These are phyloP conservation scores for Buteo buteo DNA, from an alignment of 2,113 vertebrate genomes.

Conservation along the genomic window DNA sequence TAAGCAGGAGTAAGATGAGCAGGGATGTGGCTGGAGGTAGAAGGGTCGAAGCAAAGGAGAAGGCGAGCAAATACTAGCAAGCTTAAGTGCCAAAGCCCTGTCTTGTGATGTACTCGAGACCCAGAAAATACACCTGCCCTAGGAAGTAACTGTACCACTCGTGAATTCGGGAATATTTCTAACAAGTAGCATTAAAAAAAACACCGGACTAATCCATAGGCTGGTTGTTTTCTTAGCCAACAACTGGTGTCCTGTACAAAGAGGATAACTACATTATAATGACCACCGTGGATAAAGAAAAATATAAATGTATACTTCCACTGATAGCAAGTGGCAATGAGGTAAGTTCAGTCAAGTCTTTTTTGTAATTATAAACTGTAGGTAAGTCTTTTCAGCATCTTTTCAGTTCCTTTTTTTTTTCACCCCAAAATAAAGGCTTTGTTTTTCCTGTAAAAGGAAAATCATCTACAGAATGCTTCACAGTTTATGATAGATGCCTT, in stretches of 20 bases:
- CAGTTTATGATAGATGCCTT: background rate
- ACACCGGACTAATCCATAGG: background rate
- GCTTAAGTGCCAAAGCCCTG: background rate
- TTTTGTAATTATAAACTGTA: background rate
- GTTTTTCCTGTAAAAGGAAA: background rate
- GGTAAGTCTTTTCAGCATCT: background rate
- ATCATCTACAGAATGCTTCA: background rate
- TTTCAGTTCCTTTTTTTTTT: background rate
- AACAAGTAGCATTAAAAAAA: background rate
- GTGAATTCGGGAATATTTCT: background rate
- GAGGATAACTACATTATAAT: conserved; percentile 97
- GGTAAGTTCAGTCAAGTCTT: conserved; percentile 65
- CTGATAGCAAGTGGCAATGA: conserved; percentile 82
- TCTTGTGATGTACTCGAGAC: background rate
- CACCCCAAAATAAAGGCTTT: background rate
- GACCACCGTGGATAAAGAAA: conserved; percentile 95
- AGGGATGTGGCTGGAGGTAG: background rate
- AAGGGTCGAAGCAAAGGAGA: background rate
- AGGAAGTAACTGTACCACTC: background rate
- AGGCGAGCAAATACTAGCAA: background rate
- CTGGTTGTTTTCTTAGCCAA: conserved; percentile 74
- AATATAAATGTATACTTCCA: conserved; percentile 94
- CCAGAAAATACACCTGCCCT: background rate
- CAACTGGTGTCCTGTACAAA: conserved; percentile 86
- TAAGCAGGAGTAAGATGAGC: background rate